Conservation (phyloP, 2,888 invertebrate genomes). For the Pseudoips prasinana region DNA sequence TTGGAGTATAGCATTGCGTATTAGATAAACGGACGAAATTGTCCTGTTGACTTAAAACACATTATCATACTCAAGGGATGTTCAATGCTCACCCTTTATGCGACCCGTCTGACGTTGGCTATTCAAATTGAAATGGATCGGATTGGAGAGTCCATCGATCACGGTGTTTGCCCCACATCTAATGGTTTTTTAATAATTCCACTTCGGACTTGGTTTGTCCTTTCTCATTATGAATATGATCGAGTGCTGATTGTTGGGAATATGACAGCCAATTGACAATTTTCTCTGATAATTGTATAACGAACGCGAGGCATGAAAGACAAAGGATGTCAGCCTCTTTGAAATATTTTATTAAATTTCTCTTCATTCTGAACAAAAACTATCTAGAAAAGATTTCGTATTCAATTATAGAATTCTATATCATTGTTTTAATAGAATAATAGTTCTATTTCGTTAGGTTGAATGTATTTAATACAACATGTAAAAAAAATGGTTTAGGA, state of each 20-base stretch:
- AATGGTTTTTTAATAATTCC: constrained; percentile 81
- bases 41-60: constrained; percentile 47
- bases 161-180: constrained; percentile 66
- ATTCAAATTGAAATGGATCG: constrained; percentile 79
- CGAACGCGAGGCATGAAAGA: constrained; percentile 41
- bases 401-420: no score
- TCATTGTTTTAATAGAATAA: no score
- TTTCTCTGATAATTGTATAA: constrained; percentile 62
- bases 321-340: constrained; percentile 43
- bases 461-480: no score
- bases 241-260: constrained; percentile 63
- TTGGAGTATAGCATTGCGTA: no score
- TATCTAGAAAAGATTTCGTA: no score
- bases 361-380: no score
- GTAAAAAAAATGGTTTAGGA: no score
- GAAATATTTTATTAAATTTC: no score
- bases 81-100: constrained; percentile 70
- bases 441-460: no score
- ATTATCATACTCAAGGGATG: constrained; percentile 65
- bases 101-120: constrained; percentile 48
- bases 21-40: constrained; percentile 11
- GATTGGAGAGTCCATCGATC: constrained; percentile 76
- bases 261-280: constrained; percentile 76
- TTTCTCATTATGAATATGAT: constrained; percentile 66
- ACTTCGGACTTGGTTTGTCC: constrained; percentile 52